Evolutionary conservation across 2,113 vertebrate genomes (phyloP).

Genomic region (Urocitellus parryii): DNA sequence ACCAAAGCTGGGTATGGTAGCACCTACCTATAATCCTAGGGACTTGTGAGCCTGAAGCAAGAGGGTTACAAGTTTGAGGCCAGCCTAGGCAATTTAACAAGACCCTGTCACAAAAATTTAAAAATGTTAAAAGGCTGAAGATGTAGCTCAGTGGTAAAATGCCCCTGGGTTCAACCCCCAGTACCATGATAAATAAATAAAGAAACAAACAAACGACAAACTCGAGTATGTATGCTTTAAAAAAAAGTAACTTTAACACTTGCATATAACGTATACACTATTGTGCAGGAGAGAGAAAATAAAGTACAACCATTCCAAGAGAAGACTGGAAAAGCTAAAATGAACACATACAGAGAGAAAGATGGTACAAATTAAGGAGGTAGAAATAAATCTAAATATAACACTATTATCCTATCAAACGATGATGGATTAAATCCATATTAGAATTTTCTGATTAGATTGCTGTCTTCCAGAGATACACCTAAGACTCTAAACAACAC

Average conservation of each 20-base stretch:
- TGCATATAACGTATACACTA: neutral
- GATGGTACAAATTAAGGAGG: neutral
- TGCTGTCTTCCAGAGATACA: constrained; percentile 18
- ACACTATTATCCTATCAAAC: neutral
- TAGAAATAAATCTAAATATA: neutral
- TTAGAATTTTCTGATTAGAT: neutral
- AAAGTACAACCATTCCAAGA: neutral
- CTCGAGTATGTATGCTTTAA: neutral
- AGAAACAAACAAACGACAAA: no score
- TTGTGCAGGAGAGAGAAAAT: neutral
- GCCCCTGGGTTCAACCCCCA: no score
- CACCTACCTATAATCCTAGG: neutral
- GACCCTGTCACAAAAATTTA: no score
- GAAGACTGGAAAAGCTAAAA: neutral
- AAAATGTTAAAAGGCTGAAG: no score
- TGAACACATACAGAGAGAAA: neutral
- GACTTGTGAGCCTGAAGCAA: neutral
- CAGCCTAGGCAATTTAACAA: neutral
- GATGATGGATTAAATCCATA: neutral
- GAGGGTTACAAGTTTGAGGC: neutral
- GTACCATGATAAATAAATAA: no score
- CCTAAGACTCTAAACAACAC: neutral
- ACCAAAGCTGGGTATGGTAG: neutral
- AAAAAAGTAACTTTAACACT: constrained; percentile 20
- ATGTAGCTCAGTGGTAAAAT: no score